Evolutionary conservation across 2,113 vertebrate species (phyloP).

Genomic region (Cryptoleucopteryx plumbea): DNA sequence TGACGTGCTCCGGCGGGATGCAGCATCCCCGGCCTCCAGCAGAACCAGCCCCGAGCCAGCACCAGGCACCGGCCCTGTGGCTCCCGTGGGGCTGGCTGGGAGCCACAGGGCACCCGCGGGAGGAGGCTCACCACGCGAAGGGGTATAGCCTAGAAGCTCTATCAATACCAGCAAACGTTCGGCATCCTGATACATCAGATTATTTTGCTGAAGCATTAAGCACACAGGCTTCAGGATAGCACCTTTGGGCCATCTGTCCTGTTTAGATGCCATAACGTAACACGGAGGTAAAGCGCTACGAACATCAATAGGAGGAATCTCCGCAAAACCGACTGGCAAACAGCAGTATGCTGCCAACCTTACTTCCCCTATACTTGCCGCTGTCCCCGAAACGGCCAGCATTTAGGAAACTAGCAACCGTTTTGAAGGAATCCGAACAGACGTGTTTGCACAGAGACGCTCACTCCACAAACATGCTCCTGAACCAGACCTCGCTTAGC

Average conservation of each 20-base stretch:
- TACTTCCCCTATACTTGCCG: not conserved
- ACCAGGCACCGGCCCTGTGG: fast-evolving
- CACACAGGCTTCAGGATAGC: not conserved
- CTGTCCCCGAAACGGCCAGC: not conserved
- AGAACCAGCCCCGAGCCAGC: not conserved
- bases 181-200: not conserved
- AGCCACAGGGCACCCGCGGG: not conserved
- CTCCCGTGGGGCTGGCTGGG: not conserved
- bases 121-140: not conserved
- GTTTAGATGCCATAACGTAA: not conserved
- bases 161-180: fast-evolving
- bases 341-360: not conserved
- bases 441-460: not conserved
- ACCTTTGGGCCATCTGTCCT: not conserved
- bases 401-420: fast-evolving
- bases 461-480: not conserved
- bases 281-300: fast-evolving
- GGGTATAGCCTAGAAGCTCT: not conserved
- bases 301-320: not conserved
- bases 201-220: not conserved
- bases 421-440: not conserved
- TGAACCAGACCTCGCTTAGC: not conserved
- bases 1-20: fast-evolving
- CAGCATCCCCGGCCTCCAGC: fast-evolving
- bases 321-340: fast-evolving